Conservation (phyloP, 2,797 vertebrate species). For the Lepus townsendii region DNA sequence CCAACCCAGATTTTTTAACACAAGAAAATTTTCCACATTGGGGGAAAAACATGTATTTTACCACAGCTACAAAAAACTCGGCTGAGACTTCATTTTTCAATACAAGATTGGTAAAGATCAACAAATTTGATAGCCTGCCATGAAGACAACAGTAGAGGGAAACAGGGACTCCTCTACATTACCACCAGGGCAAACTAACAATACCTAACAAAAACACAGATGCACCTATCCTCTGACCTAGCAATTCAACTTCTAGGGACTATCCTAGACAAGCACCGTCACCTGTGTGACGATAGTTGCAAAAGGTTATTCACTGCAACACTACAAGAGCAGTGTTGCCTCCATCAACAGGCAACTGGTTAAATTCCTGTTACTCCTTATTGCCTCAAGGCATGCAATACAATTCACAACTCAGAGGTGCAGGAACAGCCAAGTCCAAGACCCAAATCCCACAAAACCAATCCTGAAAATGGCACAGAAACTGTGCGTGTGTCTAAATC, state of each 20-base stretch:
- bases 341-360: neutral
- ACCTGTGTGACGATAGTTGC: neutral
- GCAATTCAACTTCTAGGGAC: neutral
- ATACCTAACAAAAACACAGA: constrained; percentile 10
- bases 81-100: constrained; percentile 23
- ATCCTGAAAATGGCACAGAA: no score
- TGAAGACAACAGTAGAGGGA: neutral
- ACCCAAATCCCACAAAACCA: no score
- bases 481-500: no score
- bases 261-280: neutral
- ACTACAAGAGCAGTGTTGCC: neutral
- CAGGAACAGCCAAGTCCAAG: no score
- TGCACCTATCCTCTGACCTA: neutral
- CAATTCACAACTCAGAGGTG: no score
- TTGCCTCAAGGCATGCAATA: no score
- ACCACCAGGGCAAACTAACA: neutral
- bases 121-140: neutral
- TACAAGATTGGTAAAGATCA: neutral
- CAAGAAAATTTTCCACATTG: neutral
- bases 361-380: neutral
- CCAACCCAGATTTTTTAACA: neutral
- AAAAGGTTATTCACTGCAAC: neutral
- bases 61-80: neutral
- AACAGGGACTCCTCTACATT: neutral
- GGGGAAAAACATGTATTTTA: neutral